Evolutionary conservation across 2,797 vertebrate species (phyloP).

Genomic region (Uromys caudimaculatus): DNA sequence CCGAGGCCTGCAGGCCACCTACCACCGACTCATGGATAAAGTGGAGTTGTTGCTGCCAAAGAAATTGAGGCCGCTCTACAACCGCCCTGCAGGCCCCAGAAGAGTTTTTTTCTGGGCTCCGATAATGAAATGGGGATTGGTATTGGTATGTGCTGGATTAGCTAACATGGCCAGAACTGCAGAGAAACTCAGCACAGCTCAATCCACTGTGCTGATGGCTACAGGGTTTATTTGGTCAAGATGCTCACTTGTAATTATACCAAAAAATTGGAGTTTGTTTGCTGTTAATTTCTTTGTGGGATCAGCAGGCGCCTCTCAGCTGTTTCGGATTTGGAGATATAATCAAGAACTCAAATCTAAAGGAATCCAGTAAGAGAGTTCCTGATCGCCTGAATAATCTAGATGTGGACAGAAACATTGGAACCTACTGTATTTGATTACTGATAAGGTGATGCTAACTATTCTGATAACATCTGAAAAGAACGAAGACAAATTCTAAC

Average conservation of each 20-base stretch:
- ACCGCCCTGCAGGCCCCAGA: too few relatives aligned
- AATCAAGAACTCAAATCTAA: constrained; percentile 92
- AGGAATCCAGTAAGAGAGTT: constrained; percentile 81
- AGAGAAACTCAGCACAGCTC: too few relatives aligned
- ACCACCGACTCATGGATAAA: too few relatives aligned
- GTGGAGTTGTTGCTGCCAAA: too few relatives aligned
- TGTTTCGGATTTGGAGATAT: constrained; percentile 96
- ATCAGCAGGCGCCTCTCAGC: constrained; percentile 93
- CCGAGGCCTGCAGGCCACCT: too few relatives aligned
- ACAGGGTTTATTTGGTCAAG: constrained; percentile 99
- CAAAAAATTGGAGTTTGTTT: constrained; percentile 99
- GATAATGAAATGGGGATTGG: too few relatives aligned
- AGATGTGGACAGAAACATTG: constrained; percentile 76
- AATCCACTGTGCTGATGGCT: too few relatives aligned
- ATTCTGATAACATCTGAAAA: constrained; percentile 22
- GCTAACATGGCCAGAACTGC: too few relatives aligned
- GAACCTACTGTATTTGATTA: constrained; percentile 80
- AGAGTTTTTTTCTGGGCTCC: too few relatives aligned
- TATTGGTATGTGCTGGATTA: too few relatives aligned
- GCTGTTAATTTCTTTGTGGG: constrained; percentile 98
- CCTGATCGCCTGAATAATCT: constrained; percentile 68
- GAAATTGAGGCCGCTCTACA: too few relatives aligned
- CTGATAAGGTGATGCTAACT: constrained; percentile 63
- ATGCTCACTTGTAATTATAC: constrained; percentile 98
- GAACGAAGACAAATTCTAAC: not conserved